Evolutionary conservation across 2,888 invertebrate genomes (phyloP), one percentile per base, ranked within the genome.

Genomic region (Calameuta pallipes): DNA sequence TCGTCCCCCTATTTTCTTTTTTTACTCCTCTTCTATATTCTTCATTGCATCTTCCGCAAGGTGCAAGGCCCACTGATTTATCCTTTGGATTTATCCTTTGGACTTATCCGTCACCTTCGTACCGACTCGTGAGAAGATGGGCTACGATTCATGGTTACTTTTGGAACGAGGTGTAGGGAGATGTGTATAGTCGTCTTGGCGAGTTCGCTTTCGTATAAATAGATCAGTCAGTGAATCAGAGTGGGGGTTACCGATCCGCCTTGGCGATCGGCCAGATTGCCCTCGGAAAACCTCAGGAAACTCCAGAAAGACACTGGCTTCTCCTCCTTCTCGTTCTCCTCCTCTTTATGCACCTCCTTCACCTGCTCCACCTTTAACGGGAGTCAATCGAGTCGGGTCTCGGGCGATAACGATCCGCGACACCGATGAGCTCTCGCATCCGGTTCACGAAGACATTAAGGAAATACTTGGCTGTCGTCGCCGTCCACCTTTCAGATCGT

Each of bases 1-100:
- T 79, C 78, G 76, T 75, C 75, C 76, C 80, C 78, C 75, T 31
- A 41, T 69, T 68, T 74, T 56, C 81, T 73, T 41, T 31, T 73
- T 74, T 76, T 73, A 35, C 23, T 74, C 69, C 69, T 74, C 73
- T 15, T 37, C 37, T 15, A 74, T 56, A 75, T 33, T 69, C 41
- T 73, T 77, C 71, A 69, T 77, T 74, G 71, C 77, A 75, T 74
- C 69, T 78, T 69, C 35, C 36, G 74, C 31, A 69, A 76, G 76
- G 76, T 31, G 2, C 33, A 36, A n/a, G 37, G 13, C 68, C 36
- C 2, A 13, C 70, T 30, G 31, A 33, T 33, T 33, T 33, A 33
- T 30, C 34, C 15, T 31, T 37, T 69, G 56, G 73, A 31, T 70
- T 77, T 78, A 75, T 31, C 13, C 23, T 31, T 37, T 69, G 56